Percentiles rank a stretch among this genome's conserved stretches.
Evolutionary conservation across 2,113 vertebrate species (phyloP).

Genomic region (Gobius niger): DNA sequence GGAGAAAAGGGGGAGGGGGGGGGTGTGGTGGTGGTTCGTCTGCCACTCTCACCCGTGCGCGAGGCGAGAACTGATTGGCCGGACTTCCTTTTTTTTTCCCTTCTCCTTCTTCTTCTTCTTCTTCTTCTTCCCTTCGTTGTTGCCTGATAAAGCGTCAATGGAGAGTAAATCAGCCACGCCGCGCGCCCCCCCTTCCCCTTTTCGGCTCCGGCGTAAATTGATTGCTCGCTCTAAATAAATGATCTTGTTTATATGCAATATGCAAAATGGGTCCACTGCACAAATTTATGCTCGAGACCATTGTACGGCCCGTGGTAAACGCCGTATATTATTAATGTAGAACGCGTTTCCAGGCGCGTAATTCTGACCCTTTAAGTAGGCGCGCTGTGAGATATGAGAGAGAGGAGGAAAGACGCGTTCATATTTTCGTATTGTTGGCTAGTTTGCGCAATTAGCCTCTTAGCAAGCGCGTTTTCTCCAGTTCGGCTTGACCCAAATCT

Average conservation of each 20-base stretch:
- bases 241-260: conserved; percentile 74
- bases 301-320: neutral
- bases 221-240: conserved; percentile 62
- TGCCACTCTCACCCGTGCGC: conserved; percentile 76
- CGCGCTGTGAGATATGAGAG: too few species aligned
- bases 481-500: too few species aligned
- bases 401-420: neutral
- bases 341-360: neutral
- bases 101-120: too few species aligned
- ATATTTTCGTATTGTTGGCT: too few species aligned
- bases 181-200: neutral
- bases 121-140: conserved; percentile 61
- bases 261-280: conserved; percentile 56
- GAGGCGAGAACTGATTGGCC: conserved; percentile 95
- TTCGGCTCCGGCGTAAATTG: conserved; percentile 19
- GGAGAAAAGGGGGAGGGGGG: conserved; percentile 41
- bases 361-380: neutral
- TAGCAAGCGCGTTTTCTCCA: too few species aligned
- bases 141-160: conserved; percentile 94
- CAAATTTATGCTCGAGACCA: conserved; percentile 34
- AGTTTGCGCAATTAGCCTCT: too few species aligned
- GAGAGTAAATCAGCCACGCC: conserved; percentile 89
- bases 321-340: neutral
- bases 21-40: conserved; percentile 9
- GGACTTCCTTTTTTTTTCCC: conserved; percentile 78